Conservation (phyloP, 1,140 invertebrate genomes). For the Colletes latitarsis region DNA sequence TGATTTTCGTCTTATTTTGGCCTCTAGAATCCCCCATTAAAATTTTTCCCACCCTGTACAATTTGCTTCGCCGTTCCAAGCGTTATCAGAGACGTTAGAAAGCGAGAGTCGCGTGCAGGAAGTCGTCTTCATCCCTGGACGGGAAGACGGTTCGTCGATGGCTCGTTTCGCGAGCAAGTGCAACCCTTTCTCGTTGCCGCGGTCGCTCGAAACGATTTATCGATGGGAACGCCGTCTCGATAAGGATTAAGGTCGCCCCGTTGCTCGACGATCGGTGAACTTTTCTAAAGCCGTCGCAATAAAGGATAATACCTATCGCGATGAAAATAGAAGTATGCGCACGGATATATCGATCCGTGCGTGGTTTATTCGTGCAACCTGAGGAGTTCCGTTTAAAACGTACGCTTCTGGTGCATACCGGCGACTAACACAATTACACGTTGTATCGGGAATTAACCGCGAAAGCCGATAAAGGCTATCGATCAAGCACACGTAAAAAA, state of each 20-base stretch:
- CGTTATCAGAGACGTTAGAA: no score
- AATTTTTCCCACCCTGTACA: no score
- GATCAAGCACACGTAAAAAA: conserved; percentile 17
- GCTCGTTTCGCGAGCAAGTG: no score
- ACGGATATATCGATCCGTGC: conserved; percentile 57
- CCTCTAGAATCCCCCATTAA: no score
- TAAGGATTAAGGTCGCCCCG: conserved; percentile 63
- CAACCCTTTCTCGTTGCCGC: no score
- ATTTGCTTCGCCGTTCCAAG: no score
- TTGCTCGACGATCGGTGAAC: conserved; percentile 59
- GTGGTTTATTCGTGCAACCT: conserved; percentile 59
- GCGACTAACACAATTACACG: conserved; percentile 20
- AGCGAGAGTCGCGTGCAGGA: no score
- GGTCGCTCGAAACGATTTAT: conserved; percentile 26
- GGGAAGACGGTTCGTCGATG: no score
- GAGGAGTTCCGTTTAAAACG: not conserved
- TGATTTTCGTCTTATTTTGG: no score
- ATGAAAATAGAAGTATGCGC: conserved; percentile 68
- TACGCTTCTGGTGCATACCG: not conserved
- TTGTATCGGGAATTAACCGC: conserved; percentile 4
- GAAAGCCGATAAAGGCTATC: conserved; percentile 28
- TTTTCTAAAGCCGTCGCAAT: conserved; percentile 58
- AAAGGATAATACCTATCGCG: conserved; percentile 39
- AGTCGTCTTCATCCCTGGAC: no score
- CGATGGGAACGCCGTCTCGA: not conserved